A percentile compares a stretch with the other conserved stretches of the same genome.
These are phyloP conservation scores for Enteromius viviparus DNA, from an alignment of 2,797 vertebrate species.

Conservation along the genomic window DNA sequence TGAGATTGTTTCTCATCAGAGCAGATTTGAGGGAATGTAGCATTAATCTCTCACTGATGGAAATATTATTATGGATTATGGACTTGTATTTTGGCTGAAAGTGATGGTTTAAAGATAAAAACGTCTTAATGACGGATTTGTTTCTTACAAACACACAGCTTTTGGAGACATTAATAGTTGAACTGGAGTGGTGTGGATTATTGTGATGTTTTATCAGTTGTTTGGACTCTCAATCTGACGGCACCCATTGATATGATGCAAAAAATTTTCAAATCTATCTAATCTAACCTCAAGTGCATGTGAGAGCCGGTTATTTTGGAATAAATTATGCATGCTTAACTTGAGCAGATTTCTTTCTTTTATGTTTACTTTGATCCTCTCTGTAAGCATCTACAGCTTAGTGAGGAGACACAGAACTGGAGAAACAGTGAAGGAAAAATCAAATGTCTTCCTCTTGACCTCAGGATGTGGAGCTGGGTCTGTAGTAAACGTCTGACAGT, in stretches of 20 bases:
- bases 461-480: conserved; percentile 65
- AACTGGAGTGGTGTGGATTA: background rate
- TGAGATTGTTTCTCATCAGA: background rate
- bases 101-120: background rate
- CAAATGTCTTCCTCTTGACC: conserved; percentile 51
- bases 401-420: conserved; percentile 10
- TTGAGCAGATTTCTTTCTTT: background rate
- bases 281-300: background rate
- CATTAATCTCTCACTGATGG: background rate
- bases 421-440: background rate
- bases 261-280: background rate
- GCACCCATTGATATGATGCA: background rate
- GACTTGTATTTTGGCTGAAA: background rate
- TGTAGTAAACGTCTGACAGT: conserved; percentile 67
- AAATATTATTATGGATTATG: background rate
- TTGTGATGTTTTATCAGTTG: background rate
- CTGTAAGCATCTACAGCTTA: conserved; percentile 31
- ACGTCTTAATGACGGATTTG: too few relatives aligned
- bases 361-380: background rate
- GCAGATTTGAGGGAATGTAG: background rate
- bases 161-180: background rate
- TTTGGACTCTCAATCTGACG: background rate
- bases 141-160: too few relatives aligned
- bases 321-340: background rate
- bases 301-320: background rate